A percentile compares a stretch with the other conserved stretches of the same genome.
Conservation (phyloP, 2,113 vertebrate genomes). For the Passer domesticus region DNA sequence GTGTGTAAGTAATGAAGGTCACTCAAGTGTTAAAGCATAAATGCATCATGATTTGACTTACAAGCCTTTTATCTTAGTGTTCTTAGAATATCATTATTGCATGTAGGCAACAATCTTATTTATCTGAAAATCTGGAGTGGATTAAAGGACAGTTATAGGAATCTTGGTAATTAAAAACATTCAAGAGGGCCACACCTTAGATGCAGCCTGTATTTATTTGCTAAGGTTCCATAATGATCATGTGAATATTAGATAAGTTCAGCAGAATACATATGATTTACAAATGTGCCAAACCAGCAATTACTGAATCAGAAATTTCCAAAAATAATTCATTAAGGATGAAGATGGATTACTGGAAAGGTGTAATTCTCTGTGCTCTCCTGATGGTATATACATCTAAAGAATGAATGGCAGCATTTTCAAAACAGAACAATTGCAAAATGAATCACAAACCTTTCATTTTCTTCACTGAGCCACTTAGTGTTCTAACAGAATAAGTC, state of each 20-base stretch:
- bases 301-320: neutral
- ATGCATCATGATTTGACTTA: neutral
- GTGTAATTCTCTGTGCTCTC: neutral
- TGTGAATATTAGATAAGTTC: conserved; percentile 19
- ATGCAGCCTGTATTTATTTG: neutral
- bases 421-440: neutral
- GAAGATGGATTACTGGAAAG: neutral
- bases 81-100: neutral
- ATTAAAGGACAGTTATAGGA: conserved; percentile 11
- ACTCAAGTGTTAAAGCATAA: neutral
- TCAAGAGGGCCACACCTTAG: neutral
- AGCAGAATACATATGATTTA: conserved; percentile 15
- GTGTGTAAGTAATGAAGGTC: neutral
- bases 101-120: neutral
- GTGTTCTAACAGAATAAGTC: neutral
- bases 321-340: neutral
- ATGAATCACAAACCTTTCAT: neutral
- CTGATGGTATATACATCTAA: neutral
- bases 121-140: neutral
- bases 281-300: conserved; percentile 18
- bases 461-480: neutral
- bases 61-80: neutral
- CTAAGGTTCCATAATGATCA: conserved; percentile 23
- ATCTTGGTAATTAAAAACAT: conserved; percentile 7
- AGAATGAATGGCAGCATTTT: neutral